phyloP scores from a whole-genome alignment of 23 tunicate genomes.

The Styela clava region DNA sequence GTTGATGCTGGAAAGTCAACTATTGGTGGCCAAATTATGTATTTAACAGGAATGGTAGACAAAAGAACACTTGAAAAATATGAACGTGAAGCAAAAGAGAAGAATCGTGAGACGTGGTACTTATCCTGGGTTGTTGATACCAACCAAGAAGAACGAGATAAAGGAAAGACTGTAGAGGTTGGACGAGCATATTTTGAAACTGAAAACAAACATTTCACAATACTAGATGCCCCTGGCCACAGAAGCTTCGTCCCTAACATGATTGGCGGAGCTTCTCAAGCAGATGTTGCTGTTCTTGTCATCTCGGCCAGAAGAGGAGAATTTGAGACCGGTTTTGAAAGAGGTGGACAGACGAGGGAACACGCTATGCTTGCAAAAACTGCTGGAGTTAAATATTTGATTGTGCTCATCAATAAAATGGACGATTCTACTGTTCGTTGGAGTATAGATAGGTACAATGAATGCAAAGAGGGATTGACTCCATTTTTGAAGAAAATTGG shows the following conservation, averaged over 20 bases:
- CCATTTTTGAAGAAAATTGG: conserved; percentile 98
- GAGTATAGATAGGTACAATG: conserved; percentile 76
- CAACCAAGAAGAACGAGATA: conserved; percentile 97
- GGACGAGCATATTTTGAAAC: conserved; percentile 98
- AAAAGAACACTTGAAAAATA: conserved; percentile 95
- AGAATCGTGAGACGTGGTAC: conserved; percentile 98
- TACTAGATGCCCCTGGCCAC: conserved; percentile 99
- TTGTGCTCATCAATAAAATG: conserved; percentile 97
- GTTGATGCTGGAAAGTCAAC: conserved; percentile 99
- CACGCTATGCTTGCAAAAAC: conserved; percentile 97
- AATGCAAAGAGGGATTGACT: conserved; percentile 83
- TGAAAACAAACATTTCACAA: conserved; percentile 96
- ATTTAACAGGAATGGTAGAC: conserved; percentile 97
- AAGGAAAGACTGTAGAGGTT: conserved; percentile 97
- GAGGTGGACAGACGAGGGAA: conserved; percentile 98
- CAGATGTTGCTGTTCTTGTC: conserved; percentile 96
- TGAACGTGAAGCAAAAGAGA: conserved; percentile 97
- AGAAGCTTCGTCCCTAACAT: conserved; percentile 98
- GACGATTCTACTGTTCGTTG: conserved; percentile 96
- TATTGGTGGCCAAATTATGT: conserved; percentile 95
- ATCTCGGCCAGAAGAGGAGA: conserved; percentile 96
- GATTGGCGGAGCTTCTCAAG: conserved; percentile 99
- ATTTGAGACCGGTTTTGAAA: conserved; percentile 98
- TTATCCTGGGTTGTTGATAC: conserved; percentile 98
- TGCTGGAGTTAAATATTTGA: conserved; percentile 85